phyloP scores from a whole-genome alignment of 2,113 vertebrate species.

The Furnarius figulus region DNA sequence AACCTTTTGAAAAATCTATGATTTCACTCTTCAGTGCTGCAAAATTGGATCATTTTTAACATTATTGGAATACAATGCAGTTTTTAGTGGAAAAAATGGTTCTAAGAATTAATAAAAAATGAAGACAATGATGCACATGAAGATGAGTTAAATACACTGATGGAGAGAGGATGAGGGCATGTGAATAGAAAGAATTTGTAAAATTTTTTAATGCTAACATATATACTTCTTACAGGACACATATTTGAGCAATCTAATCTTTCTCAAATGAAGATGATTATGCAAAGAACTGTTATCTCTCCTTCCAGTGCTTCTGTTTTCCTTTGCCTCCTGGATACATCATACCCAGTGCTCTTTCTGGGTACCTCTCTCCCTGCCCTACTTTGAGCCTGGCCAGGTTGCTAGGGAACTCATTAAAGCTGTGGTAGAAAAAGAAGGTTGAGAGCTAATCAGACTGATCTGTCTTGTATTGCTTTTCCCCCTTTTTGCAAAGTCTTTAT shows the following conservation, averaged over 20 bases:
- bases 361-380: neutral
- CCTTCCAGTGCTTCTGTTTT: neutral
- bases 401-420: neutral
- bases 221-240: rapidly evolving
- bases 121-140: neutral
- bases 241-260: neutral
- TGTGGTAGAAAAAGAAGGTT: neutral
- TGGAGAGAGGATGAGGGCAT: neutral
- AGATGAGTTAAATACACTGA: neutral
- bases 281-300: neutral
- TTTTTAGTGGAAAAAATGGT: neutral
- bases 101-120: neutral
- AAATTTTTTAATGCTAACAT: neutral
- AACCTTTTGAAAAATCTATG: neutral
- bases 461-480: neutral
- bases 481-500: neutral
- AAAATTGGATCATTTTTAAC: neutral
- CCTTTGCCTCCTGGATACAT: neutral
- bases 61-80: neutral
- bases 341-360: neutral
- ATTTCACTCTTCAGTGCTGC: neutral
- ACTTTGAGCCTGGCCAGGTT: neutral
- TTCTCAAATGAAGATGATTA: neutral
- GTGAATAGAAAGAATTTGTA: neutral
- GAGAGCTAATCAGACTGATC: neutral